Conservation (phyloP, 2,113 vertebrate genomes). For the Lonchura striata region DNA sequence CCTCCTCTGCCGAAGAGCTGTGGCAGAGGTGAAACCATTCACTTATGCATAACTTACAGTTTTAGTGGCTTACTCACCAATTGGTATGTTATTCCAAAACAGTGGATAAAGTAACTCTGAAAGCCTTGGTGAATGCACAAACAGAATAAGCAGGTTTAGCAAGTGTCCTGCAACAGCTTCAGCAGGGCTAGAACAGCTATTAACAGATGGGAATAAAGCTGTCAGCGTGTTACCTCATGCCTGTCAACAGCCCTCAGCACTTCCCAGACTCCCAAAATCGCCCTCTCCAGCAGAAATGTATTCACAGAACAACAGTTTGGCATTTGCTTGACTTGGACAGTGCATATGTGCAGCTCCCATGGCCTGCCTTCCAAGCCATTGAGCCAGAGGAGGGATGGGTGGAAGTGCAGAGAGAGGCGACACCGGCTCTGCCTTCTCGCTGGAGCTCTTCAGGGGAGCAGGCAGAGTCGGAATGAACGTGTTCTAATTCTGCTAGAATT, state of each 20-base stretch:
- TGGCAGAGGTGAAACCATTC: background rate
- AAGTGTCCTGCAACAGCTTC: background rate
- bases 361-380: fast-evolving
- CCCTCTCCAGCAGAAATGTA: background rate
- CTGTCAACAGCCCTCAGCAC: background rate
- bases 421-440: background rate
- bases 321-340: background rate
- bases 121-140: background rate
- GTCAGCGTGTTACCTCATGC: fast-evolving
- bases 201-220: background rate
- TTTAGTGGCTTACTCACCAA: background rate
- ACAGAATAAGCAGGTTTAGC: background rate
- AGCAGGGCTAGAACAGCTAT: background rate
- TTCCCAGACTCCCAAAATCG: background rate
- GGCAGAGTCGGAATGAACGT: background rate
- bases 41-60: background rate
- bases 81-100: background rate
- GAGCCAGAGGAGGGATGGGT: background rate
- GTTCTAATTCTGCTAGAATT: background rate
- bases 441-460: background rate
- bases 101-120: background rate
- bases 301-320: background rate
- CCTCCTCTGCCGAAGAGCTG: background rate
- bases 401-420: background rate
- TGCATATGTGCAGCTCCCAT: background rate